Percentiles rank a stretch among this genome's conserved stretches.
Evolutionary conservation across 2,888 invertebrate species (phyloP).

Genomic region (Azorinus chamasolen): DNA sequence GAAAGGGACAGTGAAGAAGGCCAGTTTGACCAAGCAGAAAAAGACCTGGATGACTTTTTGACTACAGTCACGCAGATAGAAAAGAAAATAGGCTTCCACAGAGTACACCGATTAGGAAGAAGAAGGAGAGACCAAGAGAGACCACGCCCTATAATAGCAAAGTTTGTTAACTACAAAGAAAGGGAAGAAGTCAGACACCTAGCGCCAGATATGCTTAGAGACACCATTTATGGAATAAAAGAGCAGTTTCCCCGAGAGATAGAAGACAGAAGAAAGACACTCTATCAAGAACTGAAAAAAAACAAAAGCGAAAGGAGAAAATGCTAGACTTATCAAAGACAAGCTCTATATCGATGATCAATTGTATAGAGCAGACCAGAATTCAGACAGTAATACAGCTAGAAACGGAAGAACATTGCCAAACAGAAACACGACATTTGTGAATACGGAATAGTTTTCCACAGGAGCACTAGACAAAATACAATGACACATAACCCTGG

Average conservation of each 20-base stretch:
- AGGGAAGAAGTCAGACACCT: neutral
- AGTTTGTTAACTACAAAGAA: neutral
- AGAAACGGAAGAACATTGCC: no score
- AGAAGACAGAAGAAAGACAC: conserved; percentile 12
- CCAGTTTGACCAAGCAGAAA: no score
- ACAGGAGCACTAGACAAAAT: no score
- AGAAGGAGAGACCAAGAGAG: neutral
- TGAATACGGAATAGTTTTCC: no score
- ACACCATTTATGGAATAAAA: neutral
- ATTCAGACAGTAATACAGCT: no score
- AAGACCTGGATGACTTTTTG: no score
- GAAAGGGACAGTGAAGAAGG: no score
- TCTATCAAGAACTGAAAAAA: conserved; percentile 15
- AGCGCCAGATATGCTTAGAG: neutral
- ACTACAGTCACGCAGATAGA: no score
- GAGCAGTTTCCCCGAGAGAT: conserved; percentile 9
- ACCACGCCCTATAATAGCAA: conserved; percentile 1
- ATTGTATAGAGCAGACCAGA: neutral
- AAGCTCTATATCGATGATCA: conserved; percentile 6
- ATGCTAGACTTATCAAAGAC: conserved; percentile 6
- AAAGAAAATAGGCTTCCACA: neutral
- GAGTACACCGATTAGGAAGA: conserved; percentile 1
- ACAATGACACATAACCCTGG: no score
- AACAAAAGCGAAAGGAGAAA: conserved; percentile 6
- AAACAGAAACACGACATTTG: no score